Percentiles rank a stretch among this genome's conserved stretches.
These are phyloP conservation scores for Chrysaora quinquecirrha DNA, from an alignment of 30 jellyfish, hydroid and myxozoan genomes.

Conservation along the genomic window DNA sequence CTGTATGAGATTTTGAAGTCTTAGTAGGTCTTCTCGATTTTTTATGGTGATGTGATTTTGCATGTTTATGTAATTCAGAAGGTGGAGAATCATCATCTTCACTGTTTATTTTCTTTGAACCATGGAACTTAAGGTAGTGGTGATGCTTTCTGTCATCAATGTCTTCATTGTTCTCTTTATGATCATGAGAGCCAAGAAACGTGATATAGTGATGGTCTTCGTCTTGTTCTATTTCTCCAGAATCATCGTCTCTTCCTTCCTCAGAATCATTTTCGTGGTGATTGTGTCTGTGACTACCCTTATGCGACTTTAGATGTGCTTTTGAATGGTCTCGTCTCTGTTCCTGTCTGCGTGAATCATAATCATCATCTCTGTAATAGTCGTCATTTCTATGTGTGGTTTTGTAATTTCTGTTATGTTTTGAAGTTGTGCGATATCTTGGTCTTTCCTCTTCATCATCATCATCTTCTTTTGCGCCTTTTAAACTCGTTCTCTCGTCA, in stretches of 20 bases:
- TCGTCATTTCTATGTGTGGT: background rate
- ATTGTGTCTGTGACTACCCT: background rate
- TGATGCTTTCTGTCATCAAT: background rate
- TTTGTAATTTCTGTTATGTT: background rate
- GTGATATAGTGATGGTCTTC: background rate
- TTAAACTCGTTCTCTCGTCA: background rate
- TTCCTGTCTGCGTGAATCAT: background rate
- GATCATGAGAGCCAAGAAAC: background rate
- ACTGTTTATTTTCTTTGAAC: background rate
- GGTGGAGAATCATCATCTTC: background rate
- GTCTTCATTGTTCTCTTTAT: background rate
- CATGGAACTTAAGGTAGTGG: background rate
- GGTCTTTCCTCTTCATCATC: background rate
- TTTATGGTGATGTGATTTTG: slow-evolving; percentile 3
- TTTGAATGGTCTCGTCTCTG: background rate
- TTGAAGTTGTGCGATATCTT: background rate
- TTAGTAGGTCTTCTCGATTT: background rate
- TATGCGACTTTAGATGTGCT: background rate
- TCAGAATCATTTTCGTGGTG: background rate
- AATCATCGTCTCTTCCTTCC: background rate
- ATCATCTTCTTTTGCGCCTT: slow-evolving; percentile 6
- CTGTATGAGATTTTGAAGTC: background rate
- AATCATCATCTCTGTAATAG: background rate
- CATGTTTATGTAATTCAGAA: background rate
- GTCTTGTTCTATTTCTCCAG: background rate